phyloP scores from a whole-genome alignment of 1,140 invertebrate species.

The Lordiphosa mommai region DNA sequence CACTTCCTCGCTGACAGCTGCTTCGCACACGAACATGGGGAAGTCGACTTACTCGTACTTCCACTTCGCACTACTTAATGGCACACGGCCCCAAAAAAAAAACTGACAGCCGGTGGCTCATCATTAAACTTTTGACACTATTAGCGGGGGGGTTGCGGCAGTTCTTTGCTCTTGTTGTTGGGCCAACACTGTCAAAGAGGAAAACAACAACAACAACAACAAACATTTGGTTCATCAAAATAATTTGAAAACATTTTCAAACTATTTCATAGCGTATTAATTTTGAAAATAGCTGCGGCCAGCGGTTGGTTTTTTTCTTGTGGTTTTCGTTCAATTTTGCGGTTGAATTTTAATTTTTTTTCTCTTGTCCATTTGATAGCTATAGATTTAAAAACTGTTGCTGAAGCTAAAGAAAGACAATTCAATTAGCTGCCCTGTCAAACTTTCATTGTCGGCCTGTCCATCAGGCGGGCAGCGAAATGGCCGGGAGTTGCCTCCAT shows the following conservation, averaged over 20 bases:
- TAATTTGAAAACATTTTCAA: constrained; percentile 56
- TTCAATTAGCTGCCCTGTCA: constrained; percentile 72
- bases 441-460: constrained; percentile 43
- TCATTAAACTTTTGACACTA: constrained; percentile 78
- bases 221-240: constrained; percentile 39
- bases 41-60: neutral
- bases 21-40: constrained; percentile 43
- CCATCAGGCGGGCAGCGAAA: constrained; percentile 28
- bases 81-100: constrained; percentile 47
- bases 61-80: constrained; percentile 50
- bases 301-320: constrained; percentile 34
- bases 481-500: constrained; percentile 10
- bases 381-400: constrained; percentile 25
- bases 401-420: constrained; percentile 45
- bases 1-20: constrained; percentile 61
- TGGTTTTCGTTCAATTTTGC: constrained; percentile 10
- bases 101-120: constrained; percentile 57
- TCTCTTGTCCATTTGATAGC: constrained; percentile 13
- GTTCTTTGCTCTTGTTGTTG: constrained; percentile 20
- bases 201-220: constrained; percentile 14
- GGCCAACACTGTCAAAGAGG: constrained; percentile 9
- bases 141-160: constrained; percentile 37
- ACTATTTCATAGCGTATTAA: constrained; percentile 20
- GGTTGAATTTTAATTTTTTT: constrained; percentile 21
- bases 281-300: constrained; percentile 30